Percentiles rank a stretch among this genome's conserved stretches.
phyloP scores from a whole-genome alignment of 2,113 vertebrate species.

The Callopanchax toddi region DNA sequence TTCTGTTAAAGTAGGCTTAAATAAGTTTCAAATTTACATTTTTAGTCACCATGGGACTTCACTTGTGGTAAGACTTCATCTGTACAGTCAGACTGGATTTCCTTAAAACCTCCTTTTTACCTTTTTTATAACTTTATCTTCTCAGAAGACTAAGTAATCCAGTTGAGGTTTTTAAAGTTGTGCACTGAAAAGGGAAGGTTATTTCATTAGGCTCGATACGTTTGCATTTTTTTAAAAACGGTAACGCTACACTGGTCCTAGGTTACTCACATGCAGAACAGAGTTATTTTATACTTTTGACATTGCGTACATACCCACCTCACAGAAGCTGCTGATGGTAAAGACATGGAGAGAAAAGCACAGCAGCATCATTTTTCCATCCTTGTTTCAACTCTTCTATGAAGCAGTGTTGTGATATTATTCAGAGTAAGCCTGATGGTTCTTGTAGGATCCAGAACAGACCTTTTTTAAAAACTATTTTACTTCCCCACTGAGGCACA shows the following conservation, averaged over 20 bases:
- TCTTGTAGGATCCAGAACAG: constrained; percentile 61
- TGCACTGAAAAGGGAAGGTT: constrained; percentile 43
- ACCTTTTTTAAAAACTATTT: constrained; percentile 4
- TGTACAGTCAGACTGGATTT: constrained; percentile 3
- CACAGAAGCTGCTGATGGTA: constrained; percentile 49
- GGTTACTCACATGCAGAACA: constrained; percentile 11
- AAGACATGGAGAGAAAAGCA: constrained; percentile 25
- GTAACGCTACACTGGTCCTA: constrained; percentile 1
- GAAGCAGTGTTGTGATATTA: constrained; percentile 41
- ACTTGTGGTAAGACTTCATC: constrained; percentile 1
- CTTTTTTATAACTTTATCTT: neutral
- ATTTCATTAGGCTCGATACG: constrained; percentile 32
- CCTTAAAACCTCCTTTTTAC: neutral
- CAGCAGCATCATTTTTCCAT: neutral
- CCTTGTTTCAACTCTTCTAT: constrained; percentile 27
- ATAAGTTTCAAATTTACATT: neutral
- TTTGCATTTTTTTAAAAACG: neutral
- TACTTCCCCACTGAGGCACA: constrained; percentile 7
- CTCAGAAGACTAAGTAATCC: constrained; percentile 12
- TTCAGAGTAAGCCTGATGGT: constrained; percentile 27
- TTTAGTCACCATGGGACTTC: constrained; percentile 3
- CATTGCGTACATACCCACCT: neutral
- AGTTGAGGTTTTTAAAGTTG: neutral
- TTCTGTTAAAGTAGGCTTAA: neutral
- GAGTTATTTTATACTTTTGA: constrained; percentile 4